A percentile compares a stretch with the other conserved stretches of the same genome.
Evolutionary conservation across 2,888 invertebrate genomes (phyloP).

Genomic region (Quadroppia sp.): DNA sequence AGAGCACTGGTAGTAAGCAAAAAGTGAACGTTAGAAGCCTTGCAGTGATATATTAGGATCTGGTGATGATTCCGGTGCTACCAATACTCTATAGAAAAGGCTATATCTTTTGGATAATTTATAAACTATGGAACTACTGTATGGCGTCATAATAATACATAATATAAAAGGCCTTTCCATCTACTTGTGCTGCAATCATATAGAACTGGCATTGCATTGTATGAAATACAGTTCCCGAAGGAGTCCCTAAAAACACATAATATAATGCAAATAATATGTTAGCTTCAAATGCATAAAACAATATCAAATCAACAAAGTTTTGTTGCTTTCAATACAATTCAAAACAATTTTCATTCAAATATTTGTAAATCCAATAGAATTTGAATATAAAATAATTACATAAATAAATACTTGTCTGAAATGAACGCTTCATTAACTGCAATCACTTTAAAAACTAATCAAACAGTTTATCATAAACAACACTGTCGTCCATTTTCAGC

Average conservation of each 20-base stretch:
- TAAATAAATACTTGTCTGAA: too few species aligned
- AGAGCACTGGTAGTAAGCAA: background rate
- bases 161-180: conserved; percentile 11
- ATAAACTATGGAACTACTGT: conserved; percentile 36
- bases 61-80: conserved; percentile 17
- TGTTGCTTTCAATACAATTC: background rate
- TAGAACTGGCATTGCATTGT: background rate
- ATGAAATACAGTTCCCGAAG: conserved; percentile 33
- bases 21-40: background rate
- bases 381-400: too few species aligned
- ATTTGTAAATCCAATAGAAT: too few species aligned
- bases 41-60: conserved; percentile 26
- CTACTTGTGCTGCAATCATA: background rate
- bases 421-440: too few species aligned
- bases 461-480: too few species aligned
- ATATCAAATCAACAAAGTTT: background rate
- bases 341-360: background rate
- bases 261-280: conserved; percentile 35
- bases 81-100: conserved; percentile 32
- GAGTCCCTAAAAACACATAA: conserved; percentile 31
- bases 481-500: too few species aligned
- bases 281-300: conserved; percentile 12
- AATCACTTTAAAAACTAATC: too few species aligned
- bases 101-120: conserved; percentile 38
- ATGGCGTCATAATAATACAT: conserved; percentile 34